These are phyloP conservation scores for Drosophila orosa DNA, from an alignment of 1,140 invertebrate species.

Conservation along the genomic window DNA sequence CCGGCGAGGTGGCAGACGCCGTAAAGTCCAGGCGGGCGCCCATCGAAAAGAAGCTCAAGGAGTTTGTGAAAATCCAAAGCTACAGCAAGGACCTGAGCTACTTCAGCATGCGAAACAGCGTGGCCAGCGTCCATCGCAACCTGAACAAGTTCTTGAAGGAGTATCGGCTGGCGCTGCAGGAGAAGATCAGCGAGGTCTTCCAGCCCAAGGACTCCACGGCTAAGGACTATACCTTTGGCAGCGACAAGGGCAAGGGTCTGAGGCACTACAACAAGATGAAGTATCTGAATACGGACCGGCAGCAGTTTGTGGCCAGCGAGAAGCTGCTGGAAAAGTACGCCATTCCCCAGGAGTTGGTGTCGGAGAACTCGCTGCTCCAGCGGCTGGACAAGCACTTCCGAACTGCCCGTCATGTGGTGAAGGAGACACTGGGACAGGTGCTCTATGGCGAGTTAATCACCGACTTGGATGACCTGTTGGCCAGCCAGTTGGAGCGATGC, in stretches of 20 bases:
- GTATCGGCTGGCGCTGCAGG: slow-evolving; percentile 86
- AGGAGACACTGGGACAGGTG: slow-evolving; percentile 86
- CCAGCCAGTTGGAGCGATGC: slow-evolving; percentile 87
- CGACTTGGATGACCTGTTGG: slow-evolving; percentile 88
- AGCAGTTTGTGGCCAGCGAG: slow-evolving; percentile 65
- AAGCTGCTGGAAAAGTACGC: slow-evolving; percentile 57
- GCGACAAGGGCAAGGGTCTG: slow-evolving; percentile 64
- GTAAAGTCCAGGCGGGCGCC: slow-evolving; percentile 89
- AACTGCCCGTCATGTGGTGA: slow-evolving; percentile 88
- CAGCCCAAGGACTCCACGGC: slow-evolving; percentile 77
- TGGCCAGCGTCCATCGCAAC: slow-evolving; percentile 94
- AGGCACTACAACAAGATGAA: slow-evolving; percentile 54
- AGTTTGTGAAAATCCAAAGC: slow-evolving; percentile 97
- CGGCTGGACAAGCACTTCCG: slow-evolving; percentile 84
- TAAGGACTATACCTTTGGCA: slow-evolving; percentile 70
- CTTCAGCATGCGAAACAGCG: slow-evolving; percentile 95
- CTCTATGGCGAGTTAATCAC: slow-evolving; percentile 86
- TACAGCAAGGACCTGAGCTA: slow-evolving; percentile 97
- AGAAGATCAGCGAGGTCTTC: slow-evolving; percentile 82
- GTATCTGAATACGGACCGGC: slow-evolving; percentile 55
- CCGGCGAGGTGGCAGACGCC: slow-evolving; percentile 86
- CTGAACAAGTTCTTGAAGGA: slow-evolving; percentile 94
- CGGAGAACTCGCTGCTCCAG: slow-evolving; percentile 35
- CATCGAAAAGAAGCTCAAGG: slow-evolving; percentile 95
- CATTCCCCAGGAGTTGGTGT: slow-evolving; percentile 10